Evolutionary conservation across 1,140 invertebrate species (phyloP).

Genomic region (Aplysia californica): DNA sequence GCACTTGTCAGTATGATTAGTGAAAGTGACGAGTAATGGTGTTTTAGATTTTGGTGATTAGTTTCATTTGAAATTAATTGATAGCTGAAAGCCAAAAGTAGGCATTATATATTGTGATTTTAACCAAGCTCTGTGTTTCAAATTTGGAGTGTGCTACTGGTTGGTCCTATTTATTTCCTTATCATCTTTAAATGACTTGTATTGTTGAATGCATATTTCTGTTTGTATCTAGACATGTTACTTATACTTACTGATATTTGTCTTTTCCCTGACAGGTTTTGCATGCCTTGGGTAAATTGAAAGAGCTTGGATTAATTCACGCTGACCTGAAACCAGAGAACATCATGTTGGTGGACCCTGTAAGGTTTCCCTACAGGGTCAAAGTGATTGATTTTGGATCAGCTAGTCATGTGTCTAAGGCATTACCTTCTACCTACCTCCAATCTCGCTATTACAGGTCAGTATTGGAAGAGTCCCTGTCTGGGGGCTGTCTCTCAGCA

Average conservation of each 20-base stretch:
- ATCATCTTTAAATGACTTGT: no score
- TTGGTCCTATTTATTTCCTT: no score
- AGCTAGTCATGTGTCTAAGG: constrained; percentile 98
- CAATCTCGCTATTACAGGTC: constrained; percentile 96
- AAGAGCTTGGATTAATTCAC: constrained; percentile 98
- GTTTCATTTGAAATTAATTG: not conserved
- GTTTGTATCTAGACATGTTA: not conserved
- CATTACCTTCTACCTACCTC: constrained; percentile 98
- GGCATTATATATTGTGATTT: no score
- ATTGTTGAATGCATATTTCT: no score
- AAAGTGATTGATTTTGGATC: constrained; percentile 99
- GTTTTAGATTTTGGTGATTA: not conserved
- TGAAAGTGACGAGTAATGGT: no score
- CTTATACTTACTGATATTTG: not conserved
- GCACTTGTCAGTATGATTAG: no score
- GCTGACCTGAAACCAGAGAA: constrained; percentile 99
- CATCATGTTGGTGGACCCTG: constrained; percentile 99
- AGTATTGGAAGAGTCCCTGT: constrained; percentile 14
- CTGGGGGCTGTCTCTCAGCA: not conserved
- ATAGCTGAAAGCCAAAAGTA: no score
- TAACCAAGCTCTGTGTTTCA: no score
- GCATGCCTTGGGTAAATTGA: constrained; percentile 97
- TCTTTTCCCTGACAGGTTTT: constrained; percentile 74
- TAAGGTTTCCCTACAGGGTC: constrained; percentile 91
- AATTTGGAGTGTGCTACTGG: no score